A percentile compares a stretch with the other conserved stretches of the same genome.
These are phyloP conservation scores for Tyrophagus putrescentiae DNA, from an alignment of 1,140 invertebrate species.

Conservation along the genomic window DNA sequence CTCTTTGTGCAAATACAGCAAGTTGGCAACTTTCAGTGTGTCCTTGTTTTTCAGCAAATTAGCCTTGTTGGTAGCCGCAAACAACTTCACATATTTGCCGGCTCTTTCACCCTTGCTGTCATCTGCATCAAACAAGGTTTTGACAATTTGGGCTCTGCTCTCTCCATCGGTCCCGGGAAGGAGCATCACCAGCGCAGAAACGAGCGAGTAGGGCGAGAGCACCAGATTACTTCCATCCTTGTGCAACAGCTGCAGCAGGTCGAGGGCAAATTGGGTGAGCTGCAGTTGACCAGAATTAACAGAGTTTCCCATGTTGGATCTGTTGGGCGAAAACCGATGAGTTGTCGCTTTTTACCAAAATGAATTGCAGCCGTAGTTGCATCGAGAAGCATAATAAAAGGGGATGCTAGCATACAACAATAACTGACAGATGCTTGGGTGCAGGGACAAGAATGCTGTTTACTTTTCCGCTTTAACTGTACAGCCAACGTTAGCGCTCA, in stretches of 20 bases:
- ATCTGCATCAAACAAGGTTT: neutral
- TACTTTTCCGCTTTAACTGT: too few relatives aligned
- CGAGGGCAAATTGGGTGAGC: neutral
- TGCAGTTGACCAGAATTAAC: too few relatives aligned
- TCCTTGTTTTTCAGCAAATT: neutral
- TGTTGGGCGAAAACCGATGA: too few relatives aligned
- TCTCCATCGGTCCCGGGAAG: neutral
- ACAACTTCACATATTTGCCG: neutral
- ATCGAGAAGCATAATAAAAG: too few relatives aligned
- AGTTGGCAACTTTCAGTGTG: neutral
- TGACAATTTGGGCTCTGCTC: neutral
- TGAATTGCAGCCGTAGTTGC: too few relatives aligned
- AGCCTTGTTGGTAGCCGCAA: neutral
- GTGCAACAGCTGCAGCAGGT: neutral
- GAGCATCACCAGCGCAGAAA: neutral
- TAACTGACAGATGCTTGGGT: too few relatives aligned
- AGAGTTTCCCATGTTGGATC: too few relatives aligned
- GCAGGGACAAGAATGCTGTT: too few relatives aligned
- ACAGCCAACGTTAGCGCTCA: too few relatives aligned
- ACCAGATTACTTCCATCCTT: neutral
- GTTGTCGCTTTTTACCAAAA: too few relatives aligned
- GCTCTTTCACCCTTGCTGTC: neutral
- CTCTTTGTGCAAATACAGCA: neutral
- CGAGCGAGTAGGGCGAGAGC: neutral
- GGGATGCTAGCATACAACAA: too few relatives aligned